A percentile compares a stretch with the other conserved stretches of the same genome.
Evolutionary conservation across 2,113 vertebrate genomes (phyloP).

Genomic region (Sinocyclocheilus grahami): DNA sequence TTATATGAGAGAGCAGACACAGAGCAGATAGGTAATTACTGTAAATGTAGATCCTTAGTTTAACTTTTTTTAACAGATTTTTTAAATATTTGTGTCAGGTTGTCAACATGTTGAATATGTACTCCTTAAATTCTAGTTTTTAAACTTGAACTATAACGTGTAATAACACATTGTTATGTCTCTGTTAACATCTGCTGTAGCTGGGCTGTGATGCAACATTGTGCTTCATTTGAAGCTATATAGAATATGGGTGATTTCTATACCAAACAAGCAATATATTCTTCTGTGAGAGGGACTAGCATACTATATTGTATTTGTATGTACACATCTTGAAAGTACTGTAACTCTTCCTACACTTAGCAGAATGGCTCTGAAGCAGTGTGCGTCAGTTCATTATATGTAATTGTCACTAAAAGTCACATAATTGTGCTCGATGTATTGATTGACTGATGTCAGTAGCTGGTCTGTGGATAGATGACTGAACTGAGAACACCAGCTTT

Average conservation of each 20-base stretch:
- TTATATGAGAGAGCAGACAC: neutral
- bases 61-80: too few species aligned
- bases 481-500: neutral
- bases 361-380: neutral
- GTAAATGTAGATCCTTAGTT: neutral
- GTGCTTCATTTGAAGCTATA: neutral
- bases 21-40: neutral
- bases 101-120: neutral
- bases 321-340: neutral
- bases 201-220: neutral
- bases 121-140: neutral
- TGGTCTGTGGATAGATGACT: neutral
- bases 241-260: neutral
- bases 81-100: neutral
- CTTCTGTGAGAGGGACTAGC: neutral
- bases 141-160: neutral
- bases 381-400: neutral
- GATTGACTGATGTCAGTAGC: constrained; percentile 2
- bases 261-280: constrained; percentile 2
- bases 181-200: neutral
- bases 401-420: neutral
- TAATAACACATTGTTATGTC: neutral
- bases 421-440: neutral
- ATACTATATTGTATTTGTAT: neutral
- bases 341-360: neutral